Evolutionary conservation across 2,113 vertebrate species (phyloP).

Genomic region (Odobenus rosmarus): DNA sequence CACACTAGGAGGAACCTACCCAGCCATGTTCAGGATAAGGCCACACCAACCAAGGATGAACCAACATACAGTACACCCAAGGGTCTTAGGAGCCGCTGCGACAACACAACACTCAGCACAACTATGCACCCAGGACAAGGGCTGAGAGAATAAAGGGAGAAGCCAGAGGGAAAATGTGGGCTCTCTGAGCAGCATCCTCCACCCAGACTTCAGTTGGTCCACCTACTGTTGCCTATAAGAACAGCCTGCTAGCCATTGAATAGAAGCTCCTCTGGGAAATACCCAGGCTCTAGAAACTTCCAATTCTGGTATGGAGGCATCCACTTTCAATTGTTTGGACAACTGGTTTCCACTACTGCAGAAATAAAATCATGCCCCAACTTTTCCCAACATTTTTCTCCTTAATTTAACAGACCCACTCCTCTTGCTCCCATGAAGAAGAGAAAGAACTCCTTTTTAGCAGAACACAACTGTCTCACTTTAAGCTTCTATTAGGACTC

Average conservation of each 20-base stretch:
- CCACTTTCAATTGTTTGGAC: not conserved
- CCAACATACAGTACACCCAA: accelerated
- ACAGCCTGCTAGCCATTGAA: too few species aligned
- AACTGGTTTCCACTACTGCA: not conserved
- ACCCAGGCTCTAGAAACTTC: not conserved
- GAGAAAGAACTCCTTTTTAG: not conserved
- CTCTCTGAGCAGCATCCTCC: accelerated
- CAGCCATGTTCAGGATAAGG: not conserved
- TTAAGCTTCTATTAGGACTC: not conserved
- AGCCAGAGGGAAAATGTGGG: not conserved
- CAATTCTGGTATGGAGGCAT: not conserved
- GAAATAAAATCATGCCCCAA: not conserved
- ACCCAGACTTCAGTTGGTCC: not conserved
- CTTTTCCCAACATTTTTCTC: not conserved
- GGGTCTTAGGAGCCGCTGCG: accelerated
- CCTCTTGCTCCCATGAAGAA: not conserved
- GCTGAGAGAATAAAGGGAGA: not conserved
- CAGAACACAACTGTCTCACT: not conserved
- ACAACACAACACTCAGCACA: not conserved
- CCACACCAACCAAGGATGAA: not conserved
- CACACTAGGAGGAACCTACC: not conserved
- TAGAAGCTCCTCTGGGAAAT: not conserved
- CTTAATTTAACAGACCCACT: not conserved
- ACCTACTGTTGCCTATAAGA: not conserved
- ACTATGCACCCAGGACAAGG: too few species aligned